A percentile compares a stretch with the other conserved stretches of the same genome.
Conservation (phyloP, 2,888 invertebrate genomes). For the Bhutanitis thaidina region DNA sequence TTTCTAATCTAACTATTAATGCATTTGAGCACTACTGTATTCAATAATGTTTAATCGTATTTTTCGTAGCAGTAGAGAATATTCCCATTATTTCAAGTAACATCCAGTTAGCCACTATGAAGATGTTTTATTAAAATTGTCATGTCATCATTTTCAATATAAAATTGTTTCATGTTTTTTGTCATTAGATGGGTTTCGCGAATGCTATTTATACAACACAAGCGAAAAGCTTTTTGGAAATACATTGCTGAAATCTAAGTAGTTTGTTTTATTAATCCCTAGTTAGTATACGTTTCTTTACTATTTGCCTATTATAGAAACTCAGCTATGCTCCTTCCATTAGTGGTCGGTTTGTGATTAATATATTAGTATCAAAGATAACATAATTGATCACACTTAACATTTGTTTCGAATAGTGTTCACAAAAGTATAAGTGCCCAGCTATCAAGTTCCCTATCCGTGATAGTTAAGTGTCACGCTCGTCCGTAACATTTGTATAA, state of each 20-base stretch:
- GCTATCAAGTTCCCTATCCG: no score
- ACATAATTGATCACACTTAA: no score
- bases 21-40: background rate
- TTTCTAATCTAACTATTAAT: background rate
- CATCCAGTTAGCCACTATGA: constrained; percentile 10
- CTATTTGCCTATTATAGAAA: no score
- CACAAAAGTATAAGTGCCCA: no score
- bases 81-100: constrained; percentile 10
- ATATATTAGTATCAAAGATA: no score
- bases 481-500: no score
- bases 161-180: constrained; percentile 16
- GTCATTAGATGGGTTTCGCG: constrained; percentile 21
- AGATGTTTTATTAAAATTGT: constrained; percentile 13
- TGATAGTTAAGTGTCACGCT: no score
- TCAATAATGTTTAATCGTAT: background rate
- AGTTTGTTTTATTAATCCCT: background rate
- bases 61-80: constrained; percentile 4
- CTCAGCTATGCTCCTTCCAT: no score
- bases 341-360: no score
- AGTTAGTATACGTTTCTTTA: background rate
- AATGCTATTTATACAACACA: constrained; percentile 21
- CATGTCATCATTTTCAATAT: constrained; percentile 10
- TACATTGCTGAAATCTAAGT: constrained; percentile 18
- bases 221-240: constrained; percentile 22
- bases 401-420: no score